Percentiles rank a stretch among this genome's conserved stretches.
These are phyloP conservation scores for Drosophila subquinaria DNA, from an alignment of 2,888 invertebrate species.

Conservation along the genomic window DNA sequence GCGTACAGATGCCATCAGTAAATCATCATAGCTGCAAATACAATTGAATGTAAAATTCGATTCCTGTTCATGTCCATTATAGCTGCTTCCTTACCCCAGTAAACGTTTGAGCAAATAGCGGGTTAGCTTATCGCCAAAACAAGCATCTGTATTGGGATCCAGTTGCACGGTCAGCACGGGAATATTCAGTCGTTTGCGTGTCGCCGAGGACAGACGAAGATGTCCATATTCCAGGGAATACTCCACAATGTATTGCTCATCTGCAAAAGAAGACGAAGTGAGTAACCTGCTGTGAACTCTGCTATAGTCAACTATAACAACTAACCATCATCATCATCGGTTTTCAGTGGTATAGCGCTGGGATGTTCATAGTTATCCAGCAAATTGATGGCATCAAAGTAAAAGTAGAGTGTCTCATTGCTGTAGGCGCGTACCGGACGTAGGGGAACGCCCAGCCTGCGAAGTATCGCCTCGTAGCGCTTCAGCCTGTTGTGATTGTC, in stretches of 20 bases:
- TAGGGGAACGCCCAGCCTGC: conserved; percentile 67
- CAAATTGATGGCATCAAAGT: conserved; percentile 73
- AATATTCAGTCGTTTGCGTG: conserved; percentile 94
- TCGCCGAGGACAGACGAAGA: conserved; percentile 94
- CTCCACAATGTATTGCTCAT: conserved; percentile 98
- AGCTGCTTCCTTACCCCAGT: conserved; percentile 88
- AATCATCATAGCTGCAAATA: conserved; percentile 91
- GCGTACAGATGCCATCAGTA: conserved; percentile 98
- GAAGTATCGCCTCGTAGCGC: conserved; percentile 69
- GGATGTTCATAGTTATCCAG: conserved; percentile 67
- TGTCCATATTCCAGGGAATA: conserved; percentile 99
- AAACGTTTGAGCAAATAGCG: conserved; percentile 96
- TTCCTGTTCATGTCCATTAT: not conserved
- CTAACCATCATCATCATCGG: conserved; percentile 67
- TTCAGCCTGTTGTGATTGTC: conserved; percentile 72
- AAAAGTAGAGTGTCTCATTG: conserved; percentile 78
- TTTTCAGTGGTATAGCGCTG: conserved; percentile 61
- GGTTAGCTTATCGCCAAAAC: conserved; percentile 97
- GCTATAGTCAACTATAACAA: no score
- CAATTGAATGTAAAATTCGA: not conserved
- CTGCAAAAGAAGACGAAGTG: conserved; percentile 83
- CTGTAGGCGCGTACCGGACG: conserved; percentile 72
- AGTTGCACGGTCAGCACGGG: conserved; percentile 94
- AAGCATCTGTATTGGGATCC: conserved; percentile 94
- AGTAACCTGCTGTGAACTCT: not conserved